Conservation (phyloP, 2,888 invertebrate genomes). For the Spatulosminthurus flaviceps region DNA sequence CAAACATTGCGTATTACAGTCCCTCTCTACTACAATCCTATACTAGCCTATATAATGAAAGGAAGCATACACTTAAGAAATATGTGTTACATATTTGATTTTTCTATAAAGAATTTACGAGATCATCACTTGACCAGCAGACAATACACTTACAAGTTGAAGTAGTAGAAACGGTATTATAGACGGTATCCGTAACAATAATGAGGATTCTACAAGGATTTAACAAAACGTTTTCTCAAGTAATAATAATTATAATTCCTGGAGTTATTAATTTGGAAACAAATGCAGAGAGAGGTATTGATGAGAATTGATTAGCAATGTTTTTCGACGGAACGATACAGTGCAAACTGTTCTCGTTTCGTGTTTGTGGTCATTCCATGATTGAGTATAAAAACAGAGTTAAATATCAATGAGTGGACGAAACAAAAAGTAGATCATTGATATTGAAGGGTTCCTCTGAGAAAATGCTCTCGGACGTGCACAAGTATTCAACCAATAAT, state of each 20-base stretch:
- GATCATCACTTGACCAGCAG: slow-evolving; percentile 47
- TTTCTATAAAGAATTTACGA: slow-evolving; percentile 36
- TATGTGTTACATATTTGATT: slow-evolving; percentile 33
- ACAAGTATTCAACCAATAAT: background rate
- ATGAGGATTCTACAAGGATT: slow-evolving; percentile 18
- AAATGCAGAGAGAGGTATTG: slow-evolving; percentile 47
- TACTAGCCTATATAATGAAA: slow-evolving; percentile 21
- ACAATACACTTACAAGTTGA: slow-evolving; percentile 47
- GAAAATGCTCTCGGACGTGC: background rate
- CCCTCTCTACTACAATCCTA: slow-evolving; percentile 32
- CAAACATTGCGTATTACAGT: slow-evolving; percentile 33
- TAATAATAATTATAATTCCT: slow-evolving; percentile 8
- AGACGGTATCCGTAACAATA: slow-evolving; percentile 18
- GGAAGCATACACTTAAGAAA: slow-evolving; percentile 30
- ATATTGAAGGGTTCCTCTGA: background rate
- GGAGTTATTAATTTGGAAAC: slow-evolving; percentile 6
- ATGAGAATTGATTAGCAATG: slow-evolving; percentile 47
- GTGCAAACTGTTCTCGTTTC: slow-evolving; percentile 14
- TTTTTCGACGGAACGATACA: slow-evolving; percentile 28
- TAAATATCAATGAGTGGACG: slow-evolving; percentile 10
- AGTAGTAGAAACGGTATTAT: slow-evolving; percentile 24
- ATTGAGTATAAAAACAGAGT: slow-evolving; percentile 3
- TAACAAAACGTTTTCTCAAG: background rate
- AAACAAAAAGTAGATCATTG: background rate
- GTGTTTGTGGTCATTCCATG: slow-evolving; percentile 33